Conservation (phyloP, 2,797 vertebrate genomes). For the Halcyon chelicuti region DNA sequence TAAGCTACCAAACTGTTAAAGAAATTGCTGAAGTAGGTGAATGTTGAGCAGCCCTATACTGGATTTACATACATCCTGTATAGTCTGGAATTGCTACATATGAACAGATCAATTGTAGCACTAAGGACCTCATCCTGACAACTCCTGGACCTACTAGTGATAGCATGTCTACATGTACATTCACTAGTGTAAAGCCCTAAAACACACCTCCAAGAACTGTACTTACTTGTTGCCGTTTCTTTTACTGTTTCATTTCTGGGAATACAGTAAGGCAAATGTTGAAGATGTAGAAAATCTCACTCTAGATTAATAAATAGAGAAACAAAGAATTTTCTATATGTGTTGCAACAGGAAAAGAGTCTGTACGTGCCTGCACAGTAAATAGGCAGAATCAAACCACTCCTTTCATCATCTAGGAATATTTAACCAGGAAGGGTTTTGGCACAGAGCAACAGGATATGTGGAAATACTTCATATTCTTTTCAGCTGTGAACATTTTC, state of each 20-base stretch:
- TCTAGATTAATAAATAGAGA: background rate
- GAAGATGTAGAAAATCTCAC: background rate
- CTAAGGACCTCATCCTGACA: background rate
- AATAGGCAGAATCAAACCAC: background rate
- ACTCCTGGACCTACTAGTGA: background rate
- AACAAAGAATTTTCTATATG: background rate
- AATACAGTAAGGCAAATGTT: background rate
- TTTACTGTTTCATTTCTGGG: background rate
- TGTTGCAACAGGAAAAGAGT: background rate
- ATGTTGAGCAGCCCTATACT: background rate
- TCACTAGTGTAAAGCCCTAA: background rate
- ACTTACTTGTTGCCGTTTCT: background rate
- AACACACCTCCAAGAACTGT: background rate
- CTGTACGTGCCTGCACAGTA: background rate
- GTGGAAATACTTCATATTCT: background rate
- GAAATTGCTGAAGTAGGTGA: background rate
- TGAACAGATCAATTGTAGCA: background rate
- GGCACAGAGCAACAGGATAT: background rate
- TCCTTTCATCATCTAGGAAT: background rate
- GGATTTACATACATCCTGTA: background rate
- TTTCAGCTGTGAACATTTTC: background rate
- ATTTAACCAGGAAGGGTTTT: background rate
- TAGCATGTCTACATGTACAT: background rate
- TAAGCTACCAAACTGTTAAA: background rate
- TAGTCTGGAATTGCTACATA: background rate